These are phyloP conservation scores for Enteromius unitaeniatus DNA, from an alignment of 2,797 vertebrate species.

Conservation along the genomic window DNA sequence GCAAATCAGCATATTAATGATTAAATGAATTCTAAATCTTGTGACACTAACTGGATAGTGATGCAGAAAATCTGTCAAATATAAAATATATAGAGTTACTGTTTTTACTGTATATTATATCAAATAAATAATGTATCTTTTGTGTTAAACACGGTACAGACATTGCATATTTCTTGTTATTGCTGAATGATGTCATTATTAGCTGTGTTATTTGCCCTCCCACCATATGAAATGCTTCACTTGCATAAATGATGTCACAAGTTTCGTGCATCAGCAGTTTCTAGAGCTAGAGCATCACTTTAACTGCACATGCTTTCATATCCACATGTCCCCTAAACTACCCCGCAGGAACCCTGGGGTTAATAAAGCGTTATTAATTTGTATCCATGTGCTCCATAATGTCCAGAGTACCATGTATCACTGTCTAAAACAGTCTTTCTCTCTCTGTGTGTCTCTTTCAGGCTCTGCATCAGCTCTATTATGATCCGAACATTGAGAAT, in stretches of 20 bases:
- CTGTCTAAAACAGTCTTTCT: slow-evolving; percentile 24
- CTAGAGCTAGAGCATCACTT: neutral
- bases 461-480: slow-evolving; percentile 98
- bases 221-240: neutral
- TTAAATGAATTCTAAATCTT: neutral
- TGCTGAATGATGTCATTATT: neutral
- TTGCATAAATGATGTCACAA: neutral
- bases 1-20: too few relatives aligned
- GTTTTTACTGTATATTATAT: neutral
- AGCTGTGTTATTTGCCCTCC: neutral
- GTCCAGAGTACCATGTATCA: neutral
- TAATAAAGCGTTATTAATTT: slow-evolving; percentile 23
- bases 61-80: neutral
- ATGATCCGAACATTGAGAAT: slow-evolving; percentile 98
- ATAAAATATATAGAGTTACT: neutral
- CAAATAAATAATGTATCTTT: neutral
- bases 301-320: slow-evolving; percentile 12
- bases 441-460: slow-evolving; percentile 66
- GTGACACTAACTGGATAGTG: neutral
- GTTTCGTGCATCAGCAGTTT: slow-evolving; percentile 2
- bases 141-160: neutral
- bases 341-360: slow-evolving; percentile 8
- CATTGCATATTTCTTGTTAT: too few relatives aligned
- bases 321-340: neutral
- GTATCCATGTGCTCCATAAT: neutral